Base-by-base conservation (phyloP, 1,140 invertebrate species). In the Drosophila equinoxialis region DNA sequence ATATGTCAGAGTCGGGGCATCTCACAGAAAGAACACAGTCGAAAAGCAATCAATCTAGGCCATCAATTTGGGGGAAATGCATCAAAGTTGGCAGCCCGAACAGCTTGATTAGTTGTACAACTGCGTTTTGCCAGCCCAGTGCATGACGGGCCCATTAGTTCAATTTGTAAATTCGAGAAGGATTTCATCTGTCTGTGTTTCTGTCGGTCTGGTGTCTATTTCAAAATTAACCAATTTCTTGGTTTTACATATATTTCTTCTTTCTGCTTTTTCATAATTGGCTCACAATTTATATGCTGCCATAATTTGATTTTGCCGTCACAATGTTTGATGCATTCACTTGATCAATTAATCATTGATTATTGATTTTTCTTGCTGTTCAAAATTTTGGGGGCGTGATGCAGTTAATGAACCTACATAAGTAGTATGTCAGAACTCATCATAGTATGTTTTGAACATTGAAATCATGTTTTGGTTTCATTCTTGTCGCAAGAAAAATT, bases 1-100 rank as follows among this genome's bases (percentile, higher is more conserved):
- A 87, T 87, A 87, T 87, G 77, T 87, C 77, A 77, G 84, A 77
- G 79, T 62, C 37, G 37, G 35, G 35, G 35, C 35, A 71, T 63
- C 62, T 66, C 65, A 66, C 35, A 33, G 55, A n/a, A 30, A 30
- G 30, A 30, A 30, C 30, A 39, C 10, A 35, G 73, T 67, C 45
- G 54, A 45, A 51, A 42, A 74, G 83, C 83, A 81, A 78, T 89
- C 83, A 77, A 77, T 77, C 74, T 67, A 42, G 74, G 75, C 62
- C 76, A 73, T 73, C 69, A 84, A 89, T 87, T 89, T 83, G 74
- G 77, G 74, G 77, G 84, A 89, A 89, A 80, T 89, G 84, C 84
- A 87, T 89, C 84, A 84, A 69, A 87, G 72, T 79, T 86, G 82
- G 82, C 83, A 86, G 79, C 84, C 77, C 57, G 73, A 87, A 87